These are phyloP conservation scores for Osedax frankpressi DNA, from an alignment of 2,888 invertebrate genomes.

Conservation along the genomic window DNA sequence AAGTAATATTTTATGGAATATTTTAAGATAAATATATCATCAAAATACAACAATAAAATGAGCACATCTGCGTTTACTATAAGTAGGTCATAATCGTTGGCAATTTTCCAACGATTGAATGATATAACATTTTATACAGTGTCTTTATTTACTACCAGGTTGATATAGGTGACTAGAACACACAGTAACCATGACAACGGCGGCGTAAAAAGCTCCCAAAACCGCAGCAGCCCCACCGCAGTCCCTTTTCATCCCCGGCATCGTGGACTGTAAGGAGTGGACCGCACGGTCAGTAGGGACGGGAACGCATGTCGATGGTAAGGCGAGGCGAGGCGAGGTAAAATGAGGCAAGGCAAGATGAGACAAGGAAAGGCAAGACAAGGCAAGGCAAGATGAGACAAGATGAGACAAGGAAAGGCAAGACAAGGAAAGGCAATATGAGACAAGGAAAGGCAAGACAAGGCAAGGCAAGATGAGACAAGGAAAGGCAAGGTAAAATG, in stretches of 20 bases:
- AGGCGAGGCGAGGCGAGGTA: not conserved
- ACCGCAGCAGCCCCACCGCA: conserved; percentile 86
- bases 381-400: not conserved
- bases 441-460: not conserved
- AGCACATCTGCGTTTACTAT: too few relatives aligned
- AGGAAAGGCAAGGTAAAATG: not conserved
- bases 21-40: too few relatives aligned
- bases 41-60: too few relatives aligned
- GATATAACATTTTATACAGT: too few relatives aligned
- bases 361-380: not conserved
- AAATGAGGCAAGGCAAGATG: not conserved
- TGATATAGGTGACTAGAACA: too few relatives aligned
- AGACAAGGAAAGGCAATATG: not conserved
- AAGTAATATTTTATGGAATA: too few relatives aligned
- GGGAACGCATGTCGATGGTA: not conserved
- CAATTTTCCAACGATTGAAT: too few relatives aligned
- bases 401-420: not conserved
- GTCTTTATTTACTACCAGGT: too few relatives aligned
- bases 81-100: too few relatives aligned
- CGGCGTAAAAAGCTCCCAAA: conserved; percentile 67
- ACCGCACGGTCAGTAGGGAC: not conserved
- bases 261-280: conserved; percentile 53
- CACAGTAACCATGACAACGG: conserved; percentile 53
- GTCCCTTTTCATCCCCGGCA: conserved; percentile 86
- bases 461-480: conserved; percentile 61